Conservation (phyloP, 2,113 vertebrate species). For the Cepphus grylle region DNA sequence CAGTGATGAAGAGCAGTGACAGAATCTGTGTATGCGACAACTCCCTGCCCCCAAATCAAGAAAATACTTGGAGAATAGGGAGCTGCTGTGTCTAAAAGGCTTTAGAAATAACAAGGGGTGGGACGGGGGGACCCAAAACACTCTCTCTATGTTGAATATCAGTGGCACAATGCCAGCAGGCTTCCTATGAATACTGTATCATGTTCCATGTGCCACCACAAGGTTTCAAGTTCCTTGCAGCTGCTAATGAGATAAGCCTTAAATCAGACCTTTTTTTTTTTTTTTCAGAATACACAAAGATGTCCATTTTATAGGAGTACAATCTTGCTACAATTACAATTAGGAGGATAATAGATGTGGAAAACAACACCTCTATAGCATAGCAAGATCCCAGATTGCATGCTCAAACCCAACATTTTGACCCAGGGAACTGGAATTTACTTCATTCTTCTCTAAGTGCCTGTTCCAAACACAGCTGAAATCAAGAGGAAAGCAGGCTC, state of each 20-base stretch:
- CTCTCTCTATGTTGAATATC: neutral
- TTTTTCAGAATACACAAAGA: neutral
- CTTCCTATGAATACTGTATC: neutral
- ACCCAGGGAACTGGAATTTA: neutral
- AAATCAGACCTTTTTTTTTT: neutral
- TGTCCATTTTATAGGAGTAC: neutral
- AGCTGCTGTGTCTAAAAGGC: neutral
- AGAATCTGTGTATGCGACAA: neutral
- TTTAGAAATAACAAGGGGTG: neutral
- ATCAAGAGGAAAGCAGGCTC: neutral
- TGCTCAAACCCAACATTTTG: neutral
- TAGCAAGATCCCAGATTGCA: rapidly evolving
- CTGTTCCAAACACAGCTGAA: neutral
- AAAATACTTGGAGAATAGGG: neutral
- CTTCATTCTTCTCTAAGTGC: neutral
- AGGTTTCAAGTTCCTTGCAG: neutral
- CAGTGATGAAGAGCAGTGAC: neutral
- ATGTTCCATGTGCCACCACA: neutral
- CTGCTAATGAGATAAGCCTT: neutral
- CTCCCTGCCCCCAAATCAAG: rapidly evolving
- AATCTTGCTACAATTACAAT: neutral
- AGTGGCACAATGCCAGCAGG: neutral
- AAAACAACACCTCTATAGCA: neutral
- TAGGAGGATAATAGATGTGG: neutral
- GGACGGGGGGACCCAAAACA: rapidly evolving